Conservation (phyloP, 2,113 vertebrate species). For the Gymnocephalus cernua region DNA sequence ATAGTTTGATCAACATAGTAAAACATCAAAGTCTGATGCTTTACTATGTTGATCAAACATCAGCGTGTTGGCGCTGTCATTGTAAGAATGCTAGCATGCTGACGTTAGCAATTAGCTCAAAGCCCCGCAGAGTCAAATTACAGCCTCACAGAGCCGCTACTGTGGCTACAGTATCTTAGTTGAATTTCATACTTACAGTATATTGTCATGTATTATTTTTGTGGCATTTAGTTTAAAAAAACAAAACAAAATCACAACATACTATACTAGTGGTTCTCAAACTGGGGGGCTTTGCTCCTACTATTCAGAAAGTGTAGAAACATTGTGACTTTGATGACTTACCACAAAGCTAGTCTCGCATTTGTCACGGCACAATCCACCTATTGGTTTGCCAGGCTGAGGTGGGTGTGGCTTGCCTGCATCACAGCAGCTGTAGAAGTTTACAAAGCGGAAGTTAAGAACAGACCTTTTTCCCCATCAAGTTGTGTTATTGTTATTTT, state of each 20-base stretch:
- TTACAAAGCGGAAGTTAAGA: no score
- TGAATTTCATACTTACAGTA: no score
- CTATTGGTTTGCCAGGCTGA: no score
- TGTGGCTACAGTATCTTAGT: not conserved
- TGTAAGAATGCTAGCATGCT: not conserved
- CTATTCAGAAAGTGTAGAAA: not conserved
- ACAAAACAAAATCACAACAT: not conserved
- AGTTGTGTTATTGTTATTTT: no score
- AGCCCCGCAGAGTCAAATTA: not conserved
- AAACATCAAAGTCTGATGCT: not conserved
- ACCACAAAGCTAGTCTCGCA: not conserved
- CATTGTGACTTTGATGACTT: not conserved
- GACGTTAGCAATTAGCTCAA: not conserved
- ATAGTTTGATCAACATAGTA: not conserved
- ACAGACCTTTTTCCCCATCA: no score
- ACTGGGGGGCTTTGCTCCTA: not conserved
- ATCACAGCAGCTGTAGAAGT: no score
- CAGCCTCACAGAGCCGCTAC: not conserved
- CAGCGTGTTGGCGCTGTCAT: not conserved
- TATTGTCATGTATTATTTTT: not conserved
- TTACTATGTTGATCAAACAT: not conserved
- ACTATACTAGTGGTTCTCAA: not conserved
- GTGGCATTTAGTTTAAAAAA: not conserved
- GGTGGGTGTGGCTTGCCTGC: no score
- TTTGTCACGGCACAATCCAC: no score